These are phyloP conservation scores for Spinibarbus caldwelli DNA, from an alignment of 2,797 vertebrate species.

Conservation along the genomic window DNA sequence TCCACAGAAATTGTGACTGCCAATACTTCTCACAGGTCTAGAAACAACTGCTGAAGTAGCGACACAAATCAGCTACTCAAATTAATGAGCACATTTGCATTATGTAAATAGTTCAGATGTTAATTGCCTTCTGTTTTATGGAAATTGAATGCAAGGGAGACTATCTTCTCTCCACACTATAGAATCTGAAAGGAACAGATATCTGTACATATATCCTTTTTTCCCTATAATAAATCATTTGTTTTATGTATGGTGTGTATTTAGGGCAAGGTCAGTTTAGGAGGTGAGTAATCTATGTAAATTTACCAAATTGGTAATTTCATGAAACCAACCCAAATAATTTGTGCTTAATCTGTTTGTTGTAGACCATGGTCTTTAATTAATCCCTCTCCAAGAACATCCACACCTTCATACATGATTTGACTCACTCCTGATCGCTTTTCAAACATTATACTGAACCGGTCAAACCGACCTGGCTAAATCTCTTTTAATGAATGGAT, in stretches of 20 bases:
- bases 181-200: not conserved
- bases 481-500: slow-evolving; percentile 1
- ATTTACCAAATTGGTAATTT: slow-evolving; percentile 50
- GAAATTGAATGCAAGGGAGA: slow-evolving; percentile 32
- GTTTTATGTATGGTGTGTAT: slow-evolving; percentile 30
- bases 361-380: slow-evolving; percentile 51
- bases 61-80: slow-evolving; percentile 74
- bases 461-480: not conserved
- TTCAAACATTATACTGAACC: slow-evolving; percentile 33
- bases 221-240: not conserved
- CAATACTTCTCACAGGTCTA: slow-evolving; percentile 72
- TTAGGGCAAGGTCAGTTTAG: slow-evolving; percentile 46
- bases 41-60: slow-evolving; percentile 69
- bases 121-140: slow-evolving; percentile 63
- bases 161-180: not conserved
- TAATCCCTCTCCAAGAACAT: slow-evolving; percentile 51
- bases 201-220: not conserved
- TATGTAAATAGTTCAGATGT: slow-evolving; percentile 73
- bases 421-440: slow-evolving; percentile 15
- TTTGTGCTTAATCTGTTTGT: slow-evolving; percentile 57
- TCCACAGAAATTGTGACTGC: slow-evolving; percentile 78
- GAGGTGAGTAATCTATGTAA: slow-evolving; percentile 40
- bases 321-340: slow-evolving; percentile 43
- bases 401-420: slow-evolving; percentile 44
- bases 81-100: slow-evolving; percentile 76